These are phyloP conservation scores for Agrotis clavis DNA, from an alignment of 2,888 invertebrate genomes.

Conservation along the genomic window DNA sequence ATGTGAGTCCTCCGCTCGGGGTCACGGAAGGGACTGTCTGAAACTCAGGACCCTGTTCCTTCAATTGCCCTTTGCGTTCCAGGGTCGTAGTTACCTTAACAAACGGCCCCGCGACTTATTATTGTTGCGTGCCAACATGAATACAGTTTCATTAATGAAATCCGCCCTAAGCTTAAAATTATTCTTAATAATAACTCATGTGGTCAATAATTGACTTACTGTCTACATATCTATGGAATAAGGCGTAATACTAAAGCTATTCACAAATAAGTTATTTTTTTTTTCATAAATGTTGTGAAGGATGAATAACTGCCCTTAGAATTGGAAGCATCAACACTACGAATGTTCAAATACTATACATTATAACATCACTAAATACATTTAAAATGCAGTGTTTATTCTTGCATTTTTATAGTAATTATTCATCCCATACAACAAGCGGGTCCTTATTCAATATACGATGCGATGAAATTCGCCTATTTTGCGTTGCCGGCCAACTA, in stretches of 20 bases:
- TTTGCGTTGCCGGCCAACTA: too few relatives aligned
- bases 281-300: conserved; percentile 39
- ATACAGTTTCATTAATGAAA: not conserved
- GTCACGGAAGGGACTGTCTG: too few relatives aligned
- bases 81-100: too few relatives aligned
- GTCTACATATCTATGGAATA: conserved; percentile 57
- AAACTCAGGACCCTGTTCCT: too few relatives aligned
- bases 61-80: too few relatives aligned
- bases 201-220: conserved; percentile 61
- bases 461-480: too few relatives aligned
- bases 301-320: conserved; percentile 45
- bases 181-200: conserved; percentile 26
- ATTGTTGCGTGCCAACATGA: too few relatives aligned
- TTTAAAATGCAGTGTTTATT: conserved; percentile 17
- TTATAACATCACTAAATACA: conserved; percentile 24
- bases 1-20: too few relatives aligned
- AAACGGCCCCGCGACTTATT: too few relatives aligned
- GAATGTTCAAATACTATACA: conserved; percentile 30
- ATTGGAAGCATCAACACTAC: conserved; percentile 10
- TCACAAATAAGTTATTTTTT: conserved; percentile 67
- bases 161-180: not conserved
- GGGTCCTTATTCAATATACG: not conserved
- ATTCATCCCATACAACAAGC: conserved; percentile 36
- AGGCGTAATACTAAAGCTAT: conserved; percentile 61
- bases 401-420: conserved; percentile 16